phyloP scores from a whole-genome alignment of 2,113 vertebrate species.

The Chunga burmeisteri region DNA sequence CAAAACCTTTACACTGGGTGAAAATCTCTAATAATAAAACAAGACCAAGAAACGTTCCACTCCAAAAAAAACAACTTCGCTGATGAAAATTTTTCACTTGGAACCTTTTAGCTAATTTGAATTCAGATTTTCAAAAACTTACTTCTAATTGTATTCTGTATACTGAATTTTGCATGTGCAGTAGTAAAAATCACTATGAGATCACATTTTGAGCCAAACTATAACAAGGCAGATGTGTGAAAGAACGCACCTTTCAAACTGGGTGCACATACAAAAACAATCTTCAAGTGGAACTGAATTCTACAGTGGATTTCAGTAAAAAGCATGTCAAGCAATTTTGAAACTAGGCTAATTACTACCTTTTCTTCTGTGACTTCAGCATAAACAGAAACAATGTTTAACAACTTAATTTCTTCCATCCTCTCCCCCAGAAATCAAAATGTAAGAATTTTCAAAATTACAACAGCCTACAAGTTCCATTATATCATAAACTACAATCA shows the following conservation, averaged over 20 bases:
- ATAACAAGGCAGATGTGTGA: background rate
- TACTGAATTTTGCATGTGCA: background rate
- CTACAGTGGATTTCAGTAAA: background rate
- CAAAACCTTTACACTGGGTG: background rate
- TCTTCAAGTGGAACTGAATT: background rate
- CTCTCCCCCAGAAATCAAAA: background rate
- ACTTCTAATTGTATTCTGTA: background rate
- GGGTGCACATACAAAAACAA: background rate
- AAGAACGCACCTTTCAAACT: background rate
- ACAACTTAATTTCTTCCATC: background rate
- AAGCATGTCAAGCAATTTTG: background rate
- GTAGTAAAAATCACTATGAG: background rate
- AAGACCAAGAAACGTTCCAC: background rate
- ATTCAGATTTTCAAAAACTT: background rate
- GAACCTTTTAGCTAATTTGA: background rate
- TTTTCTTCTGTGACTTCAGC: background rate
- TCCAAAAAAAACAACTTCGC: accelerated
- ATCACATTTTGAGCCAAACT: background rate
- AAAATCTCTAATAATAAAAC: background rate
- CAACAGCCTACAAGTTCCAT: background rate
- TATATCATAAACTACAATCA: background rate
- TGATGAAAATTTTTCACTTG: background rate
- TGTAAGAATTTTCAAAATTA: background rate
- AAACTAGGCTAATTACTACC: background rate
- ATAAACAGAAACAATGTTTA: background rate